Evolutionary conservation across 1,140 invertebrate species (phyloP), one percentile per base, ranked within the genome.

Genomic region (Cylas formicarius): DNA sequence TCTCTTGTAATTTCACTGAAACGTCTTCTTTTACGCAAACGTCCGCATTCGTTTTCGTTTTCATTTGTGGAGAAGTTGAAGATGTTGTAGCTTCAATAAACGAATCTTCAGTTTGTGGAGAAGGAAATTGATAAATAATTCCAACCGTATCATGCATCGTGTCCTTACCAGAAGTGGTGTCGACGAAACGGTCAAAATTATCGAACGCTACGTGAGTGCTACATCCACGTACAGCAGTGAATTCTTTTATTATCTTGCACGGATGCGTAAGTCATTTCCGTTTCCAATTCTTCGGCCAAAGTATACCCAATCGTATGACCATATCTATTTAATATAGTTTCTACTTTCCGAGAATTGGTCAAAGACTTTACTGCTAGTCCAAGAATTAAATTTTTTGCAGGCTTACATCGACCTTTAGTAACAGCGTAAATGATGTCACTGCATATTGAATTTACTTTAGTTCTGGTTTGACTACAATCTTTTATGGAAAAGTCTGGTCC

Each of bases 81-180:
- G 45, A 51, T 44, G 38, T 44, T 47, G 20, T 29, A 24, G 21
- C 18, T 19, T 38, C 29, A 31, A 20, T 7, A 35, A 9, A 20
- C 37, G 34, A 31, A 31, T 13, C 13, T 13, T 5, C 28, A 31
- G 28, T 5, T 4, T 16, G 13, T 7, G 19, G 24, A 26, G 14
- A 3, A 43, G 19, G 9, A 31, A 53, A 49, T 57, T 70, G 66
- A 38, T 59, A 67, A 29, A 64, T 65, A 9, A 71, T 69, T 5
- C 68, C 67, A 3, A 71, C 67, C 4, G 65, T 71, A 27, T 71
- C 70, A 46, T 71, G 65, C 34, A 71, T 22, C 4, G 67, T 72
- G 42, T 67, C 64, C 50, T 66, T 68, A 16, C 68, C 67, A 45
- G 19, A 56, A 11, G 38, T 10, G 11, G 67, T 70, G 29, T 72